Evolutionary conservation across 2,113 vertebrate species (phyloP).

Genomic region (Oreamnos americanus): DNA sequence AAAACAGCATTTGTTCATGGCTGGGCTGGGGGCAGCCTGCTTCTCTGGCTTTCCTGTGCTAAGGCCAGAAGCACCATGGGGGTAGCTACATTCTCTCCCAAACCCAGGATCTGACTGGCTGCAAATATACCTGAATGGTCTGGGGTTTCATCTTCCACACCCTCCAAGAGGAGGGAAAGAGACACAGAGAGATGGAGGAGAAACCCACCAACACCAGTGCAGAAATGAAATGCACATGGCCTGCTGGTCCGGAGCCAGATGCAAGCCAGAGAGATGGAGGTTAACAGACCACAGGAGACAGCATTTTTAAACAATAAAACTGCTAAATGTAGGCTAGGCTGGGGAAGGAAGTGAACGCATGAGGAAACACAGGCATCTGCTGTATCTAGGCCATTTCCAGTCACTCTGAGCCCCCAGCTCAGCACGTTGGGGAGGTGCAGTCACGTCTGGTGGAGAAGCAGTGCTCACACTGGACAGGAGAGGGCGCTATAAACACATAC

Average conservation of each 20-base stretch:
- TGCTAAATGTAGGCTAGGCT: constrained; percentile 1
- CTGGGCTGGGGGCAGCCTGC: rapidly evolving
- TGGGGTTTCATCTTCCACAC: not conserved
- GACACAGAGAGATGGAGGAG: not conserved
- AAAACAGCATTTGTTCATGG: rapidly evolving
- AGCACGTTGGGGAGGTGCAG: not conserved
- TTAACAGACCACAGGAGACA: constrained; percentile 34
- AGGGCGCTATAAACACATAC: not conserved
- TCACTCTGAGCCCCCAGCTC: not conserved
- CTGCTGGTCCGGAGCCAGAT: not conserved
- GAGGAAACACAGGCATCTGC: not conserved
- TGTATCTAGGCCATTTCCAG: not conserved
- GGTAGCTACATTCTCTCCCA: not conserved
- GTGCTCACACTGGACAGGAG: not conserved
- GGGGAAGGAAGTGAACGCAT: not conserved
- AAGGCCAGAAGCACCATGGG: not conserved
- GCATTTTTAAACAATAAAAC: constrained; percentile 40
- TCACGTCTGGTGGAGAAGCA: not conserved
- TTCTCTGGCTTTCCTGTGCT: not conserved
- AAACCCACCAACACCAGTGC: not conserved
- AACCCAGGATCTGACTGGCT: not conserved
- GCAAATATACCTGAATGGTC: too few species aligned
- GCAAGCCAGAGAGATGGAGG: not conserved
- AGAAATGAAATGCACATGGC: not conserved
- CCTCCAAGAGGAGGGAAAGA: not conserved